Percentiles rank a stretch among this genome's conserved stretches.
Evolutionary conservation across 2,888 invertebrate species (phyloP).

Genomic region (Cryptus viduatorius): DNA sequence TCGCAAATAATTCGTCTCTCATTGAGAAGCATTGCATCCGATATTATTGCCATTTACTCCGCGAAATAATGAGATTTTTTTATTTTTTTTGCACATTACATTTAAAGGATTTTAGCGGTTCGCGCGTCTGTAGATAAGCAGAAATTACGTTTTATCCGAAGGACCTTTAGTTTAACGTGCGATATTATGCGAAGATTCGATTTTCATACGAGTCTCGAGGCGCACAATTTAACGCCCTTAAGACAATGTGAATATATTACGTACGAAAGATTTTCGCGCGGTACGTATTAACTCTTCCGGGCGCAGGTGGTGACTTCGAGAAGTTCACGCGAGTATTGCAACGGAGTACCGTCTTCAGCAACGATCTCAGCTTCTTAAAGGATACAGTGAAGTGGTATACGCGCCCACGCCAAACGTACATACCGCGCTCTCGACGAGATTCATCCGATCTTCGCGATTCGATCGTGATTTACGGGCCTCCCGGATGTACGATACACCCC

Average conservation of each 20-base stretch:
- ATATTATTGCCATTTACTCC: not conserved
- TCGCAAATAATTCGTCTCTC: conserved; percentile 48
- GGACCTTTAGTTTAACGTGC: not conserved
- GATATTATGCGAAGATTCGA: not conserved
- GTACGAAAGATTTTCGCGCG: conserved; percentile 33
- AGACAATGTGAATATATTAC: conserved; percentile 37
- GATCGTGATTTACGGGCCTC: conserved; percentile 60
- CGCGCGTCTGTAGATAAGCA: not conserved
- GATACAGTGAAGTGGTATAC: conserved; percentile 54
- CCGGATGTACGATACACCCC: conserved; percentile 47
- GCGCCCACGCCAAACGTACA: conserved; percentile 60
- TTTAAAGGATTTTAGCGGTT: not conserved
- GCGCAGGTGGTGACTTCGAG: conserved; percentile 62
- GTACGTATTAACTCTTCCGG: conserved; percentile 53
- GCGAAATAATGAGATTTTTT: not conserved
- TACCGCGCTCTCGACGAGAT: conserved; percentile 55
- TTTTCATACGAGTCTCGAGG: conserved; percentile 14
- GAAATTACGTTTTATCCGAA: conserved; percentile 1
- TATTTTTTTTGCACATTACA: not conserved
- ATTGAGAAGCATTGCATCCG: conserved; percentile 6
- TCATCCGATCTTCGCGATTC: conserved; percentile 64
- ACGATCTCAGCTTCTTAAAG: conserved; percentile 42
- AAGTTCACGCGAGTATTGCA: conserved; percentile 30
- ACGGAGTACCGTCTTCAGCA: conserved; percentile 35
- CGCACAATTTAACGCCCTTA: conserved; percentile 21